Base-by-base conservation (phyloP, 2,888 invertebrate species). In the Blastobasis lacticolella region DNA sequence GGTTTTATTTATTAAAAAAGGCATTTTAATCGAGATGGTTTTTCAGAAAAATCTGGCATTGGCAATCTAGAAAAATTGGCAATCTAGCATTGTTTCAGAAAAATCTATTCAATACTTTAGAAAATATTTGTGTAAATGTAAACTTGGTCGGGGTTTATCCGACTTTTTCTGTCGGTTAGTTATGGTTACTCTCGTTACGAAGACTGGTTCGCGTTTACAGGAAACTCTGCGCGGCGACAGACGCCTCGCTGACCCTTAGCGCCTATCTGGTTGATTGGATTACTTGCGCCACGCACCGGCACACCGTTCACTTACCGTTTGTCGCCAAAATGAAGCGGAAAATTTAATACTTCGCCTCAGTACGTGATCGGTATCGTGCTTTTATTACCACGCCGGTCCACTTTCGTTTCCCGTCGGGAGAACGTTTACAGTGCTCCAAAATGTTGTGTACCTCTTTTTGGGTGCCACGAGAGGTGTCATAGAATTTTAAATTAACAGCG, bases 311-410 rank as follows among this genome's bases (percentile, higher is more conserved):
- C 71, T 65, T 68, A 71, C 76, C 77, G 77, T 79, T 80, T 80
- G 80, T 78, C 78, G 73, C 77, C 72, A 78, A 82, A 82, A 79
- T 78, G 73, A 80, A 82, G 74, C 78, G 80, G 79, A 81, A 80
- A 83, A 84, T 81, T 80, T 81, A 83, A 84, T 84, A 81, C 77
- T 75, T 72, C 66, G 71, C 63, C 74, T 74, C 64, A 69, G 75
- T 79, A 85, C 87, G 85, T 86, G 85, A 81, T 79, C 79, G 57
- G 70, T 78, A 75, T 79, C 71, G 68, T 76, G 69, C 66, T 78
- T 77, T 80, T 81, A 74, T 75, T 78, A 67, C 66, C 66, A 68
- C 62, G 9, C 66, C 55, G 75, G 78, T 65, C 79, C 71, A 84
- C 81, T 86, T 84, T 83, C 81, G 66, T 75, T 73, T 70, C 71